Percentiles rank a stretch among this genome's conserved stretches.
phyloP scores from a whole-genome alignment of 2,888 invertebrate genomes.

The Trachelus stipa region DNA sequence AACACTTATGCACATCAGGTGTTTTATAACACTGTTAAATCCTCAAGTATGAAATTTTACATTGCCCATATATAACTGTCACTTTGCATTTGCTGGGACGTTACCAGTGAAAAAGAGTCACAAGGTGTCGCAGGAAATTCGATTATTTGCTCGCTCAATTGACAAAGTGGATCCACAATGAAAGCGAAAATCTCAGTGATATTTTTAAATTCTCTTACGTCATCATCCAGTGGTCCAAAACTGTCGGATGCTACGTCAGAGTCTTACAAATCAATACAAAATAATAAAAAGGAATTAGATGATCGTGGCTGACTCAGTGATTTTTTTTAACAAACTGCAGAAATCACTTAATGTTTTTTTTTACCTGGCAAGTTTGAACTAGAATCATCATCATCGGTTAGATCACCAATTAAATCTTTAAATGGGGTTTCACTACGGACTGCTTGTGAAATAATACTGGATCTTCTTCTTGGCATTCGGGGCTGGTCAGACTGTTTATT shows the following conservation, averaged over 20 bases:
- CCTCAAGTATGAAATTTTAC: background rate
- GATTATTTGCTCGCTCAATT: constrained; percentile 33
- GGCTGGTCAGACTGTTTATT: background rate
- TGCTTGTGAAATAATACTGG: background rate
- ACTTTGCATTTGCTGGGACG: background rate
- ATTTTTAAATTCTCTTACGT: constrained; percentile 13
- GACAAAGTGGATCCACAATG: constrained; percentile 30
- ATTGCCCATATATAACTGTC: background rate
- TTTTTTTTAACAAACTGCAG: background rate
- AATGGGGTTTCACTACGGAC: background rate
- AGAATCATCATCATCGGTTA: background rate
- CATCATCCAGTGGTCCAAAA: constrained; percentile 2
- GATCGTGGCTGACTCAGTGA: background rate
- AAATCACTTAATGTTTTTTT: background rate
- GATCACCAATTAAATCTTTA: background rate
- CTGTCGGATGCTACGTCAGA: background rate
- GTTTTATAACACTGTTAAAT: background rate
- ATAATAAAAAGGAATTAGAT: background rate
- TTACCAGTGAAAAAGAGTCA: constrained; percentile 29
- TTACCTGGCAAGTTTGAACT: background rate
- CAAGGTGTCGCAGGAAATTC: constrained; percentile 32
- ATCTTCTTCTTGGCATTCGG: background rate
- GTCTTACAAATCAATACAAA: background rate
- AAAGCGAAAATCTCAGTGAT: constrained; percentile 13
- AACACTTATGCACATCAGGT: background rate